phyloP scores from a whole-genome alignment of 2,797 vertebrate species.

The Alca torda region DNA sequence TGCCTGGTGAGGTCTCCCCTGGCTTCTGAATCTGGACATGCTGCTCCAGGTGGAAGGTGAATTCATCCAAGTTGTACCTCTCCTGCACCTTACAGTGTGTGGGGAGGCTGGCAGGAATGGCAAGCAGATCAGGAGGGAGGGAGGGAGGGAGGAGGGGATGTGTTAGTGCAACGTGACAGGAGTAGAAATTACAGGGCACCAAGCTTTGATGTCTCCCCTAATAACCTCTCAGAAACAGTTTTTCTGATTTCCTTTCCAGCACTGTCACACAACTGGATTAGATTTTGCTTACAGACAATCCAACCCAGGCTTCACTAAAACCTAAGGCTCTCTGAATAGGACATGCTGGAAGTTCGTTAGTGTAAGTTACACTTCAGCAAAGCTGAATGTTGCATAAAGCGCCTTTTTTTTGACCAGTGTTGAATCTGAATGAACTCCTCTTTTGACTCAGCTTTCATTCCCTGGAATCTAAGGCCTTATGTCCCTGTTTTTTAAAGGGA shows the following conservation, averaged over 20 bases:
- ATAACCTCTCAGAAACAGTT: not conserved
- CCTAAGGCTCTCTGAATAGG: not conserved
- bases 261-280: not conserved
- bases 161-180: not conserved
- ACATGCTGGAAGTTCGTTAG: not conserved
- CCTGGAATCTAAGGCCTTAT: constrained; percentile 26
- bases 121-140: not conserved
- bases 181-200: not conserved
- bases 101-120: not conserved
- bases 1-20: not conserved
- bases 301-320: not conserved
- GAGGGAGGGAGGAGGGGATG: not conserved
- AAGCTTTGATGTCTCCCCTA: not conserved
- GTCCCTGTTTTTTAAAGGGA: not conserved
- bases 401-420: not conserved
- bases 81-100: not conserved
- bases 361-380: constrained; percentile 3
- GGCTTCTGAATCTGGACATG: not conserved
- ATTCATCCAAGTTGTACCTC: not conserved
- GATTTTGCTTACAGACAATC: not conserved
- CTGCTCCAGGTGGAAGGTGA: not conserved
- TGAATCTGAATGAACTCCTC: constrained; percentile 61
- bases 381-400: constrained; percentile 31
- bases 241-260: not conserved
- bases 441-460: constrained; percentile 54